Evolutionary conservation across 2,113 vertebrate genomes (phyloP), one percentile per base, ranked within the genome.

Genomic region (Hucho hucho): DNA sequence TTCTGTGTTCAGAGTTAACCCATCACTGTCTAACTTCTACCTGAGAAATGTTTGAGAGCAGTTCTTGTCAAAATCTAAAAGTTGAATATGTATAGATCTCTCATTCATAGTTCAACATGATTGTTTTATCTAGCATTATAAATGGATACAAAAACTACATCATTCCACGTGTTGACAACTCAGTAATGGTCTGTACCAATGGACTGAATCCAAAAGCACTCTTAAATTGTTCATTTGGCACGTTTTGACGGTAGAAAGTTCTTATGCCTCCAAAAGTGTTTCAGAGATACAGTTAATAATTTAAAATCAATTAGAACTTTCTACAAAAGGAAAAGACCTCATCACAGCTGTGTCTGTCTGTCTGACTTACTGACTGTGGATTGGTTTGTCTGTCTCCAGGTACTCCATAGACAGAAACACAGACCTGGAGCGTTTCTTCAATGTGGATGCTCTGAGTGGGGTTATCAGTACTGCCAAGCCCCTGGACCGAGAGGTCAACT

Each of bases 331-430:
- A 37, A 37, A 11, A 6, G 4, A 22, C 58, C 5, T 11, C 14
- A 14, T 59, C 11, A 14, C 4, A n/a, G 7, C 32, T 37, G 9
- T 37, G 32, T 37, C 32, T 37, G 32, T 37, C 32, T 37, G 32
- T 37, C 58, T 59, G 58, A 6, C 58, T 61, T 13, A 16, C 46
- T 72, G 12, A 37, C 66, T 76, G 74, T 75, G 1, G n/a, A 16
- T 81, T 49, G 83, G n/a, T 66, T 1, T 79, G 64, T 78, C 16
- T 87, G 83, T 75, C 76, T 79, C 22, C 89, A 99, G 97, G 88
- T 99, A 98, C 86, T 98, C 97, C 0, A 98, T 99, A 79, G 97
- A 99, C 92, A 94, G 97, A 81, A 98, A 98, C 89, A 99, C 97
- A 4, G 97, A 99, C 83, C 85, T 98, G 89, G 97, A 99, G 87